Evolutionary conservation across 2,113 vertebrate genomes (phyloP).

Genomic region (Cettia cetti): DNA sequence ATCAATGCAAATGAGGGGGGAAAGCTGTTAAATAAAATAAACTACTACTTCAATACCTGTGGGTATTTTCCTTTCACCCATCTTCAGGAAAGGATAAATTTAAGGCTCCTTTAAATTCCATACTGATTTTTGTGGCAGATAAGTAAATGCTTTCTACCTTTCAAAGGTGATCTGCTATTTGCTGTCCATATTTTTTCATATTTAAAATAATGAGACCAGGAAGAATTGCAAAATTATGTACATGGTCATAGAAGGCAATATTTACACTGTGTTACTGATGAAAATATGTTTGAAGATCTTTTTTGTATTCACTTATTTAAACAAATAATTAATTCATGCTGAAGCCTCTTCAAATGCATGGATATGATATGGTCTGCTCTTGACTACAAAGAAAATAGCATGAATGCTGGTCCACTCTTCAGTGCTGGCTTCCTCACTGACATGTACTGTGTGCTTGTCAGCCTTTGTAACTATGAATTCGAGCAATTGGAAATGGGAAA

Average conservation of each 20-base stretch:
- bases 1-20: neutral
- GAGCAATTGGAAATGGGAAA: neutral
- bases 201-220: neutral
- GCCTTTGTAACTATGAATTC: neutral
- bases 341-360: neutral
- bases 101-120: neutral
- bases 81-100: neutral
- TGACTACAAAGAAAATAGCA: neutral
- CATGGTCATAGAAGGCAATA: neutral
- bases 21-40: neutral
- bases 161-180: neutral
- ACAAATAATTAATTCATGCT: neutral
- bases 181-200: neutral
- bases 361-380: neutral
- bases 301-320: neutral
- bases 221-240: neutral
- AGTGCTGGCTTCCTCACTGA: neutral
- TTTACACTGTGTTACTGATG: neutral
- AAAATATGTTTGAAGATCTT: neutral
- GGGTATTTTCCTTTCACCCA: neutral
- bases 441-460: neutral
- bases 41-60: neutral
- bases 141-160: neutral
- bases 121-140: neutral
- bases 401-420: neutral